Evolutionary conservation across 2,113 vertebrate genomes (phyloP).

Genomic region (Bostrychus sinensis): DNA sequence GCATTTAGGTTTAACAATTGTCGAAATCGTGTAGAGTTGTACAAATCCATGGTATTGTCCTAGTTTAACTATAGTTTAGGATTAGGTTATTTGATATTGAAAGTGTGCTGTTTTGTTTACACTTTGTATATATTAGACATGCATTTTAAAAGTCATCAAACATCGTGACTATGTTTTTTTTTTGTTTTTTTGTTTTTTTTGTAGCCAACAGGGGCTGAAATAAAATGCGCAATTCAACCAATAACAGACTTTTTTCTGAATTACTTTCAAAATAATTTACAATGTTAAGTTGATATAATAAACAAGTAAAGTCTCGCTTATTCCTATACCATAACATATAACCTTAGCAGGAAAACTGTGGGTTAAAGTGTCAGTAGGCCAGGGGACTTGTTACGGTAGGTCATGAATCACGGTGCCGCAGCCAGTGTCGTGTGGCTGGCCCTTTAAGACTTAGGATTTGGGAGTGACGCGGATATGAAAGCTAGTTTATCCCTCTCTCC

Average conservation of each 20-base stretch:
- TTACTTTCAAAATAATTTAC: no score
- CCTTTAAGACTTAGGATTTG: constrained; percentile 85
- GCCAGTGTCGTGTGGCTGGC: constrained; percentile 35
- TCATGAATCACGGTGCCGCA: background rate
- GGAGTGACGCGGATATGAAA: constrained; percentile 83
- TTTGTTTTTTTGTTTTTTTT: background rate
- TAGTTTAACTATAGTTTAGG: no score
- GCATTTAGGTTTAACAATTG: background rate
- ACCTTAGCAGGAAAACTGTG: background rate
- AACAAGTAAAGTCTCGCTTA: background rate
- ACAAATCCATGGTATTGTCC: no score
- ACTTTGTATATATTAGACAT: background rate
- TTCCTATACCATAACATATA: no score
- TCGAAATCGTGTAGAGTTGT: background rate
- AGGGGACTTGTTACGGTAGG: background rate
- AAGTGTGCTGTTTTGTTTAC: constrained; percentile 3
- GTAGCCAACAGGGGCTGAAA: background rate
- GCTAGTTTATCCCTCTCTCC: constrained; percentile 77
- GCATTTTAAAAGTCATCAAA: background rate
- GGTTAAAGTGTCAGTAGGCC: background rate
- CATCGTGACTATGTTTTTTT: background rate
- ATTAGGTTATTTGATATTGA: background rate
- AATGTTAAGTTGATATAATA: no score
- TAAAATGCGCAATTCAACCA: background rate
- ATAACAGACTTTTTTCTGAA: background rate